These are phyloP conservation scores for Cichladusa arquata DNA, from an alignment of 2,113 vertebrate species.

Conservation along the genomic window DNA sequence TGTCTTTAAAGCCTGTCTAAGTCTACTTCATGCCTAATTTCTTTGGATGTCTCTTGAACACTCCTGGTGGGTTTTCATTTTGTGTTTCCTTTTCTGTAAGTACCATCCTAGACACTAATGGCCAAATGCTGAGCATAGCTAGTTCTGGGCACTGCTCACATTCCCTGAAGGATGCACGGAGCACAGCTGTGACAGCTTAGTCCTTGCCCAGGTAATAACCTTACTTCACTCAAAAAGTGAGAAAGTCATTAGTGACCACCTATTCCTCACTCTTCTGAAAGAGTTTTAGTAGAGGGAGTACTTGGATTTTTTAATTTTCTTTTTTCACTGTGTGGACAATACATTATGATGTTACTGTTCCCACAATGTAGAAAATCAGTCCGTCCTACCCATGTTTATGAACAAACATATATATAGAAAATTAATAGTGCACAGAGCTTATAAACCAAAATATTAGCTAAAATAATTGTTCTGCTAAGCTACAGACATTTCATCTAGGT, in stretches of 20 bases:
- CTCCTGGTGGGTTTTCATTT: background rate
- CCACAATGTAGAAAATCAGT: background rate
- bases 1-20: background rate
- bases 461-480: background rate
- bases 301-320: background rate
- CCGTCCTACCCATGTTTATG: background rate
- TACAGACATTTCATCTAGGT: background rate
- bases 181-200: background rate
- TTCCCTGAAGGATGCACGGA: background rate
- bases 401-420: background rate
- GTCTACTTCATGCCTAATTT: background rate
- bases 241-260: background rate
- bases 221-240: background rate
- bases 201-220: background rate
- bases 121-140: background rate
- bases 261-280: background rate
- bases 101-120: background rate
- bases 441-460: background rate
- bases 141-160: background rate
- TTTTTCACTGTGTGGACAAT: background rate
- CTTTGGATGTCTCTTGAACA: background rate
- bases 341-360: background rate
- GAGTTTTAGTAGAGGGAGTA: background rate
- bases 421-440: background rate
- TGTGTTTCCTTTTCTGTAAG: background rate